A percentile compares a stretch with the other conserved stretches of the same genome.
These are phyloP conservation scores for Chrysoperla carnea DNA, from an alignment of 1,140 invertebrate species.

Conservation along the genomic window DNA sequence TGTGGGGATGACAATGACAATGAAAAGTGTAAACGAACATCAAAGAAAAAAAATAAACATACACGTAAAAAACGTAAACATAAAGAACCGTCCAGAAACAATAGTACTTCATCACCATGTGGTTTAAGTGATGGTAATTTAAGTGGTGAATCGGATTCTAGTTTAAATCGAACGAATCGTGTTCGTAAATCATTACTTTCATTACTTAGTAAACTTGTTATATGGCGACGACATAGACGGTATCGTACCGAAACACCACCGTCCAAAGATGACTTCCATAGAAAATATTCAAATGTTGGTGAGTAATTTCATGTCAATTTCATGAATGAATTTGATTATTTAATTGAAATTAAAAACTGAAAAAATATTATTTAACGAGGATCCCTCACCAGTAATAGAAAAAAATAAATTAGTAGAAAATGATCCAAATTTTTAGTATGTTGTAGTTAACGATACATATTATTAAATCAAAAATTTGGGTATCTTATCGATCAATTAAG, in stretches of 20 bases:
- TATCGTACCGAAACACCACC: constrained; percentile 33
- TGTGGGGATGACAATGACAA: no score
- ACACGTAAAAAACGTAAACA: constrained; percentile 21
- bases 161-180: constrained; percentile 11
- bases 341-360: no score
- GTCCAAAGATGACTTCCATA: constrained; percentile 33
- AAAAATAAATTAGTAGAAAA: no score
- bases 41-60: constrained; percentile 17
- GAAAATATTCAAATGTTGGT: no score
- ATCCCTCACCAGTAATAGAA: no score
- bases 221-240: constrained; percentile 32
- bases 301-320: no score
- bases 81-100: constrained; percentile 13
- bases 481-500: no score
- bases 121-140: constrained; percentile 7
- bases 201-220: constrained; percentile 45
- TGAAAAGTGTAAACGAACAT: neutral
- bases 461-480: no score
- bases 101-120: constrained; percentile 12
- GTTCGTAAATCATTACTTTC: constrained; percentile 40
- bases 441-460: no score
- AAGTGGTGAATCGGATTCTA: constrained; percentile 19
- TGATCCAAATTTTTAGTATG: no score
- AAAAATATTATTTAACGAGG: no score
- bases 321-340: no score